Evolutionary conservation across 2,888 invertebrate genomes (phyloP), one percentile per base, ranked within the genome.

Genomic region (Drosophila tanythrix): DNA sequence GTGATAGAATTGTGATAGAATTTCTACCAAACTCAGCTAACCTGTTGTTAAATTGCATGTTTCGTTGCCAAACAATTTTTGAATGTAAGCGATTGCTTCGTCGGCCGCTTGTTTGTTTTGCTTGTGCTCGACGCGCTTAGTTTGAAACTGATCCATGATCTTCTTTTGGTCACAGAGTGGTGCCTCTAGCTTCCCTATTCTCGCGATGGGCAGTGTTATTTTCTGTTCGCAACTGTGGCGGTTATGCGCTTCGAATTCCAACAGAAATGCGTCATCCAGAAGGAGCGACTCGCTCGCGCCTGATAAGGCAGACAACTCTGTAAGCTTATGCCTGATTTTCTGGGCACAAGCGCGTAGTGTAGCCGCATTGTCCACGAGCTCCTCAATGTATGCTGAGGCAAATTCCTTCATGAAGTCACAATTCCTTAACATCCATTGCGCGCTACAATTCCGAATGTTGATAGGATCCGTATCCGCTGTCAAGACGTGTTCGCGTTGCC

Each of bases 361-460:
- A 1, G 38, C 56, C 29, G 78, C 89, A 43, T 82, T 76, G 7
- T 63, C 62, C 10, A 91, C 87, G 3, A 89, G 59, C 27, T 87
- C 88, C 6, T 73, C 81, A 0, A 92, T 74, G 63, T 92, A 93
- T 0, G 74, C 82, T 0, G 93, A 91, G 0, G 88, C 83, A 60
- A 90, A 91, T 52, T 87, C 85, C 40, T 92, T 93, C 59, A 90
- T 86, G 3, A 90, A 71, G 1, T 70, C 56, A 65, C 90, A 89
- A 46, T 90, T 88, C 0, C 67, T 63, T 5, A 71, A 75, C 84
- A 92, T 84, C 33, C 74, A 74, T 18, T 84, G 77, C 2, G 86
- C 68, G 27, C 79, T 85, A 31, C 73, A 65, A n/a, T 68, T 59
- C 0, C 61, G 62, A 1, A 62, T 25, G 11, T 57, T 43, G 4